Conservation (phyloP, 2,888 invertebrate species). For the Branchipolynoe longqiensis region DNA sequence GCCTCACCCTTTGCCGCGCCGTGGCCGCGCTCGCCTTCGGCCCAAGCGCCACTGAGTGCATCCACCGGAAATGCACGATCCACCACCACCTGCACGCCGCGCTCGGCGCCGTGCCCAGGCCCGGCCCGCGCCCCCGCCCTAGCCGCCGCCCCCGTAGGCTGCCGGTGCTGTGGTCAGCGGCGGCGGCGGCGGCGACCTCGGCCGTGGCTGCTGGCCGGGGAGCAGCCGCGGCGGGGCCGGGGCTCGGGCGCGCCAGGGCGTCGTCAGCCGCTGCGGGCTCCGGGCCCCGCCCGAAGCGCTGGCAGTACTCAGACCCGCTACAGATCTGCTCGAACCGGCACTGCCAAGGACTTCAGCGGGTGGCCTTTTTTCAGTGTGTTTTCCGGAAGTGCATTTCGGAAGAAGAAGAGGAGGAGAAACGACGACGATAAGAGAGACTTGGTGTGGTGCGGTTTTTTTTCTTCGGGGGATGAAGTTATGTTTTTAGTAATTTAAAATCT, state of each 20-base stretch:
- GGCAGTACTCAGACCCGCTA: constrained; percentile 66
- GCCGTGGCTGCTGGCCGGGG: neutral
- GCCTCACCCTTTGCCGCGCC: constrained; percentile 6
- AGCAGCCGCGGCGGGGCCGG: constrained; percentile 64
- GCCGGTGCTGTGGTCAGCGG: neutral
- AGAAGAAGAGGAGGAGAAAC: constrained; percentile 53
- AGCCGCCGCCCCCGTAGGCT: neutral
- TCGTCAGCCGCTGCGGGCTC: neutral
- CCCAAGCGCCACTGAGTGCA: neutral
- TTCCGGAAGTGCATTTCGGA: constrained; percentile 63
- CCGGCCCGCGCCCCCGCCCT: no score
- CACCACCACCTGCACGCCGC: constrained; percentile 11
- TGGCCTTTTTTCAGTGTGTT: constrained; percentile 64
- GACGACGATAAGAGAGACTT: no score
- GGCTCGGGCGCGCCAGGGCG: constrained; percentile 60
- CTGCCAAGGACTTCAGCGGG: constrained; percentile 62
- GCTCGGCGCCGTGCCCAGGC: no score
- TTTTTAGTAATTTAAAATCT: no score
- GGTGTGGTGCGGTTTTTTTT: no score
- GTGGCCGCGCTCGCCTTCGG: neutral
- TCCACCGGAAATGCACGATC: constrained; percentile 8
- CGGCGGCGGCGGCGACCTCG: neutral
- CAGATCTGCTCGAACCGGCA: constrained; percentile 61
- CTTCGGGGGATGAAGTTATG: no score
- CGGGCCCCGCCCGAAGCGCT: constrained; percentile 57